Evolutionary conservation across 2,888 invertebrate species (phyloP), one percentile per base, ranked within the genome.

Genomic region (Hylaea fasciaria): DNA sequence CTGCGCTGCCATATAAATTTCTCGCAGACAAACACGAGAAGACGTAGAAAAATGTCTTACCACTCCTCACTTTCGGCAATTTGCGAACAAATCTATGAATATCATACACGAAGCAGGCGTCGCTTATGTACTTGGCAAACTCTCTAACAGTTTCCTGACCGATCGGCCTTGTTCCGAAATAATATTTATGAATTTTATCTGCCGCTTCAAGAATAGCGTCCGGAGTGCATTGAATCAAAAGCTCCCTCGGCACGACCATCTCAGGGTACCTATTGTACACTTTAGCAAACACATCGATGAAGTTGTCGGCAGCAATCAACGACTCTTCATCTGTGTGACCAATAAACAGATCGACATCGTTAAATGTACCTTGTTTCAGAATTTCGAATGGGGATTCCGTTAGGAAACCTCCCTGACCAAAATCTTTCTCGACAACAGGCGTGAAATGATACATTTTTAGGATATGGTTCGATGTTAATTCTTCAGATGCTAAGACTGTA

Each of bases 241-340:
- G 68, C 48, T 74, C 68, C 28, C 67, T 71, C 0, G 79, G 79
- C n/a, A 71, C 71, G 2, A 79, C 52, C 47, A 73, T 11, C 61
- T 80, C 80, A 14, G 61, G 46, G 32, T 69, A 73, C 37, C 57
- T 63, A 22, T 67, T 68, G 41, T 74, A 76, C 7, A 44, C 17
- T 10, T 66, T 48, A 13, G 70, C 29, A n/a, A 66, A 53, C 44
- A 49, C n/a, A 28, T 48, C 51, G 7, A 62, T 49, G 9, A 71
- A 47, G 11, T n/a, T 1, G 3, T 50, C 14, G 0, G 62, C 7
- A 2, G 35, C 52, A 1, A 61, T 14, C 5, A 72, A 47, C 9
- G 95, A 95, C 83, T 96, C 96, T 55, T 95, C 93, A 2, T 37
- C 32, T 35, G 94, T 96, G 9, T 94, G 77, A 8, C 96, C 96